phyloP scores from a whole-genome alignment of 2,888 invertebrate genomes.

The Pelosia muscerda region DNA sequence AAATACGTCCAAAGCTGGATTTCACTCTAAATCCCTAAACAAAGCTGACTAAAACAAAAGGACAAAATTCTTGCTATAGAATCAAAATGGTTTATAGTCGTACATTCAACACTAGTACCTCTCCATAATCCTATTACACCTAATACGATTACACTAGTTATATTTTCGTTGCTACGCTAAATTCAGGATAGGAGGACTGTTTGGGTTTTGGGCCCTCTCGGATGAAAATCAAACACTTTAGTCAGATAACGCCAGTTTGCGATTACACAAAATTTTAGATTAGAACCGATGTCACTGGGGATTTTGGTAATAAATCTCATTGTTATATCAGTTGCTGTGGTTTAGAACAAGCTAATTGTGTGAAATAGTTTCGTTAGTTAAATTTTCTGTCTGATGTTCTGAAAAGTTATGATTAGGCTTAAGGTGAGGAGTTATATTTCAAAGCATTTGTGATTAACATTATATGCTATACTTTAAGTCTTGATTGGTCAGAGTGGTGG shows the following conservation, averaged over 20 bases:
- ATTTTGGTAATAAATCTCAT: slow-evolving; percentile 35
- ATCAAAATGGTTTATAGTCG: slow-evolving; percentile 36
- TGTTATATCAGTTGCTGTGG: slow-evolving; percentile 7
- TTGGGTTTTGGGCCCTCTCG: slow-evolving; percentile 20
- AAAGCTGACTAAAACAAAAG: slow-evolving; percentile 48
- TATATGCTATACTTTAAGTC: no score
- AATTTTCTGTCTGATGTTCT: background rate
- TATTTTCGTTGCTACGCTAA: slow-evolving; percentile 34
- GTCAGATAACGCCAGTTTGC: slow-evolving; percentile 34
- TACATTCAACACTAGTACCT: slow-evolving; percentile 37
- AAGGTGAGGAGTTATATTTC: background rate
- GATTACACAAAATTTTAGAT: slow-evolving; percentile 34
- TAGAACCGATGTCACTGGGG: slow-evolving; percentile 25
- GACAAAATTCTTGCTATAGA: slow-evolving; percentile 33
- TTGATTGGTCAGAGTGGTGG: no score
- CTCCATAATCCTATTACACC: slow-evolving; percentile 47
- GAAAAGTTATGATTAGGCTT: background rate
- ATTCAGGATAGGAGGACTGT: slow-evolving; percentile 10
- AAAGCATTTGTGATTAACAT: background rate
- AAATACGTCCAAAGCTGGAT: slow-evolving; percentile 39
- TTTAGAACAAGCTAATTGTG: background rate
- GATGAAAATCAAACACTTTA: slow-evolving; percentile 40
- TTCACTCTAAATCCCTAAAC: slow-evolving; percentile 38
- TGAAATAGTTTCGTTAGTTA: background rate
- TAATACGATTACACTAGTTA: slow-evolving; percentile 51